phyloP scores from a whole-genome alignment of 2,888 invertebrate genomes.

The Drosophila ezoana region DNA sequence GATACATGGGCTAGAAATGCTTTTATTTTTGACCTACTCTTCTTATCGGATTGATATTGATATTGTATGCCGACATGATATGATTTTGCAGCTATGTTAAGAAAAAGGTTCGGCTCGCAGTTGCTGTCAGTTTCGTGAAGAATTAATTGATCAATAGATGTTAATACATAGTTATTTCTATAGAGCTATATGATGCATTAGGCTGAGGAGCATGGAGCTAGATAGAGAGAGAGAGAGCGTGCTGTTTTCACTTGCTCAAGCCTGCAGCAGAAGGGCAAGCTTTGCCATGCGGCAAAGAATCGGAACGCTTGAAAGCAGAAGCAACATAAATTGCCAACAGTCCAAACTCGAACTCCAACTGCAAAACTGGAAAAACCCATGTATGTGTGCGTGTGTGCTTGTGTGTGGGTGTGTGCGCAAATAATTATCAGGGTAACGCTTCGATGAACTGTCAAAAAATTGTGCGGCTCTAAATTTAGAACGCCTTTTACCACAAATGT shows the following conservation, averaged over 20 bases:
- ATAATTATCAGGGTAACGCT: constrained; percentile 59
- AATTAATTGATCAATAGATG: no score
- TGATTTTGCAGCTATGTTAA: no score
- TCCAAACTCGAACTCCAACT: constrained; percentile 17
- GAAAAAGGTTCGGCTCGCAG: no score
- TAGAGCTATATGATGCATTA: no score
- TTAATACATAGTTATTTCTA: no score
- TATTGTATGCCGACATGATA: not conserved
- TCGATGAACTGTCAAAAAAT: constrained; percentile 46
- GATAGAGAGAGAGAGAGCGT: constrained; percentile 6
- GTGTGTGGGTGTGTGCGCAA: not conserved
- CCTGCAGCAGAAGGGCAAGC: not conserved
- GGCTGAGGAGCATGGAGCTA: no score
- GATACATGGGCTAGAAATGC: no score
- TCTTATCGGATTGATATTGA: not conserved
- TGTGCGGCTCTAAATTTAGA: constrained; percentile 36
- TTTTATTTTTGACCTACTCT: no score
- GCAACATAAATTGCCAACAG: constrained; percentile 23
- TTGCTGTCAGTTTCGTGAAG: no score
- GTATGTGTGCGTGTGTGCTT: not conserved
- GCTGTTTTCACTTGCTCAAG: constrained; percentile 49
- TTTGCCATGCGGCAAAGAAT: constrained; percentile 16
- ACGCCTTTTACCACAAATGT: not conserved
- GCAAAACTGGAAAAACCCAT: constrained; percentile 16
- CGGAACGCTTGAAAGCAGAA: constrained; percentile 27